A percentile compares a stretch with the other conserved stretches of the same genome.
Evolutionary conservation across 2,797 vertebrate species (phyloP).

Genomic region (Myiothlypis chrysogaster): DNA sequence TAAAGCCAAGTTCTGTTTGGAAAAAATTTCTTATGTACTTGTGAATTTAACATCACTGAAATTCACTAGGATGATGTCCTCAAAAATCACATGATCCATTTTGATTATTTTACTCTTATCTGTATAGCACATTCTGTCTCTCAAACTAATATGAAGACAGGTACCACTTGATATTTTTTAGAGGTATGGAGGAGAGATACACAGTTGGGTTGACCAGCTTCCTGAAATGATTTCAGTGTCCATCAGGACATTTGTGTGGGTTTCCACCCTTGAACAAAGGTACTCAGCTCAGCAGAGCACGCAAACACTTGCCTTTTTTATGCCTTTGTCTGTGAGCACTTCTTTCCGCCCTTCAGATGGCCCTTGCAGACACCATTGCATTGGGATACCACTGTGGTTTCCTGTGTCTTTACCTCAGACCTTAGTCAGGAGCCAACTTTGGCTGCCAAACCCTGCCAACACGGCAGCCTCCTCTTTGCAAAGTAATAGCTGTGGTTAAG

Average conservation of each 20-base stretch:
- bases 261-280: conserved; percentile 11
- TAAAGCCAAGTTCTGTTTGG: neutral
- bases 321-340: neutral
- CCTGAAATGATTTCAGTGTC: neutral
- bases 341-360: neutral
- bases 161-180: neutral
- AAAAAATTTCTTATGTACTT: neutral
- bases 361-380: neutral
- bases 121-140: neutral
- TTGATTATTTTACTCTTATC: neutral
- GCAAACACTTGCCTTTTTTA: neutral
- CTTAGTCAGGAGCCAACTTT: conserved; percentile 62
- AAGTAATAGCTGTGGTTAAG: conserved; percentile 67
- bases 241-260: neutral
- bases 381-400: conserved; percentile 45
- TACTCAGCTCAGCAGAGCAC: neutral
- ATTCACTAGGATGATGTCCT: neutral
- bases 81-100: neutral
- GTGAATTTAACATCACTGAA: neutral
- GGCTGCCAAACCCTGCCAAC: conserved; percentile 31
- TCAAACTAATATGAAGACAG: neutral
- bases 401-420: conserved; percentile 49
- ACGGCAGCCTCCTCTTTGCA: conserved; percentile 24
- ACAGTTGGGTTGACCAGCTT: neutral
- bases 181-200: neutral